Evolutionary conservation across 2,797 vertebrate species (phyloP).

Genomic region (Pyrocephalus nanus): DNA sequence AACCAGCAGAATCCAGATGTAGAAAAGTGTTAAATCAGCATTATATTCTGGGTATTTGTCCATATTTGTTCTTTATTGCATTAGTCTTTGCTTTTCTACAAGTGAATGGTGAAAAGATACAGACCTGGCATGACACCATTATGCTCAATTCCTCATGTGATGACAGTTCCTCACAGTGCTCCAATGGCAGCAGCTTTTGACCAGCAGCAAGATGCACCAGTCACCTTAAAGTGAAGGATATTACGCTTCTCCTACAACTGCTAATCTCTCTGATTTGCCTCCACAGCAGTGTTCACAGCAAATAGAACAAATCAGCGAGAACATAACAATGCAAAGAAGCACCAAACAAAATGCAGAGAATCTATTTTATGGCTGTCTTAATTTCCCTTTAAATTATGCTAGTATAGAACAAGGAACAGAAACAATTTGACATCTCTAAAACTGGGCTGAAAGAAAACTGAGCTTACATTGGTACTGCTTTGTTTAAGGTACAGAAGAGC

Average conservation of each 20-base stretch:
- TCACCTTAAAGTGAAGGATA: neutral
- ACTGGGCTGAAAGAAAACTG: neutral
- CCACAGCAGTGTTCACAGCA: neutral
- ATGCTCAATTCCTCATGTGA: neutral
- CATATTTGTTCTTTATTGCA: neutral
- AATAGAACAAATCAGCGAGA: neutral
- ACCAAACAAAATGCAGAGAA: neutral
- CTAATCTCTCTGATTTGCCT: neutral
- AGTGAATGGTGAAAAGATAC: neutral
- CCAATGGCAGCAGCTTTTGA: neutral
- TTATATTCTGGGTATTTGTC: neutral
- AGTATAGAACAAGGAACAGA: neutral
- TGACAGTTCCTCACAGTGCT: neutral
- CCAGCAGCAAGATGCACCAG: neutral
- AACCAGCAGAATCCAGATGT: neutral
- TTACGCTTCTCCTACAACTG: fast-evolving
- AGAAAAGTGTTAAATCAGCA: neutral
- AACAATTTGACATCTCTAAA: neutral
- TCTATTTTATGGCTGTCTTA: neutral
- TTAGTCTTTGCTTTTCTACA: neutral
- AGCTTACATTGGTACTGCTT: neutral
- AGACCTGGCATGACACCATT: neutral
- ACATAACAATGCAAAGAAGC: neutral
- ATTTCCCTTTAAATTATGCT: neutral
- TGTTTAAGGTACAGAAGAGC: neutral